Evolutionary conservation across 2,888 invertebrate species (phyloP).

Genomic region (Dione juno): DNA sequence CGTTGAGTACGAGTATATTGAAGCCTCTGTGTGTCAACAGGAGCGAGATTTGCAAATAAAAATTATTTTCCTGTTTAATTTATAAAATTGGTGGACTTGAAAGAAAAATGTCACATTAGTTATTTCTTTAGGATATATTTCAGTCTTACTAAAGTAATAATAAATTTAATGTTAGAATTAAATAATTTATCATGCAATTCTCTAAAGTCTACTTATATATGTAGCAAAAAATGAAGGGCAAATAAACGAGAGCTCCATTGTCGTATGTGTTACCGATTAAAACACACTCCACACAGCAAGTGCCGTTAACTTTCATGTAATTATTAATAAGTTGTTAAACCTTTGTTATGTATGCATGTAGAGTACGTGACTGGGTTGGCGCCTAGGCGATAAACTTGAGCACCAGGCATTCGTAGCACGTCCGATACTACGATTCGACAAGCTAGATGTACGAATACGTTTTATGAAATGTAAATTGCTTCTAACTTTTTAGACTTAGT

Average conservation of each 20-base stretch:
- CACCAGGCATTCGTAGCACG: slow-evolving; percentile 63
- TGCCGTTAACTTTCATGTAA: slow-evolving; percentile 46
- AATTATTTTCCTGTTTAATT: background rate
- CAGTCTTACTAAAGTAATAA: too few relatives aligned
- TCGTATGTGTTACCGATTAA: slow-evolving; percentile 10
- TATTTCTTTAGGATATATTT: too few relatives aligned
- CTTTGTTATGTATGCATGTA: slow-evolving; percentile 52
- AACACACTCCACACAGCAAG: slow-evolving; percentile 2
- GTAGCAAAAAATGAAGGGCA: background rate
- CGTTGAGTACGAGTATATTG: too few relatives aligned
- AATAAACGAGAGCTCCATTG: slow-evolving; percentile 5
- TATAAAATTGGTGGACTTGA: background rate
- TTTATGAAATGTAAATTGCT: background rate
- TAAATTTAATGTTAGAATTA: too few relatives aligned
- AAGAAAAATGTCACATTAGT: too few relatives aligned
- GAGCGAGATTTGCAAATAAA: background rate
- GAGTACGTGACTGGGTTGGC: slow-evolving; percentile 62
- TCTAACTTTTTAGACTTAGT: background rate
- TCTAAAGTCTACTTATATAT: background rate
- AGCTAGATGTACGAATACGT: slow-evolving; percentile 54
- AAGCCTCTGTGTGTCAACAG: background rate
- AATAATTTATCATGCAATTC: too few relatives aligned
- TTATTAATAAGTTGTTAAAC: slow-evolving; percentile 44
- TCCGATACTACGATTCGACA: slow-evolving; percentile 57
- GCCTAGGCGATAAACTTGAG: slow-evolving; percentile 47